phyloP scores from a whole-genome alignment of 1,140 invertebrate species.

The Ceratosolen solmsi region DNA sequence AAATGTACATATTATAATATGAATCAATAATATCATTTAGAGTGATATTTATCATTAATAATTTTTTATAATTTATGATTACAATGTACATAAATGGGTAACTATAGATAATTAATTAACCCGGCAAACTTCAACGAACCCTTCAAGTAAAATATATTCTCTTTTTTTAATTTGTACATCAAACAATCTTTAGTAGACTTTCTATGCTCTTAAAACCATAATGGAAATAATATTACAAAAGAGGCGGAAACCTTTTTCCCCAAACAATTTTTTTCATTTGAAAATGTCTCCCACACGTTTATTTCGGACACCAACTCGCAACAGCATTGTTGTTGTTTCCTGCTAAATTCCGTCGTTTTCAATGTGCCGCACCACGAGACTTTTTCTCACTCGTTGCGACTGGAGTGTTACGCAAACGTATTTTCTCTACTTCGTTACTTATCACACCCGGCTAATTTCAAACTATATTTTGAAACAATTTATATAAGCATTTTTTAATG shows the following conservation, averaged over 20 bases:
- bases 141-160: too few relatives aligned
- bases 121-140: too few relatives aligned
- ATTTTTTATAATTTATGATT: too few relatives aligned
- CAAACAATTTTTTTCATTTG: conserved; percentile 6
- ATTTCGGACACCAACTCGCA: conserved; percentile 14
- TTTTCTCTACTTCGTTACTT: conserved; percentile 28
- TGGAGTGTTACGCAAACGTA: conserved; percentile 32
- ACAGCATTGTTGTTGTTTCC: conserved; percentile 41
- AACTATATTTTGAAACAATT: conserved; percentile 14
- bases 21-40: too few relatives aligned
- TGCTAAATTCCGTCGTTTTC: neutral
- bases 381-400: conserved; percentile 35
- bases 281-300: conserved; percentile 13
- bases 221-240: too few relatives aligned
- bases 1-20: too few relatives aligned
- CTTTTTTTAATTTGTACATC: too few relatives aligned
- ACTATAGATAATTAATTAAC: too few relatives aligned
- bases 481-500: conserved; percentile 23
- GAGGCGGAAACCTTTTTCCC: conserved; percentile 39
- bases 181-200: too few relatives aligned
- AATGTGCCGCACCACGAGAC: neutral
- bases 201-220: too few relatives aligned
- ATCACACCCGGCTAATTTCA: conserved; percentile 35
- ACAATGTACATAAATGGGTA: too few relatives aligned
- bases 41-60: too few relatives aligned